Percentiles rank a stretch among this genome's conserved stretches.
These are phyloP conservation scores for Danio choprae DNA, from an alignment of 2,797 vertebrate genomes.

Conservation along the genomic window DNA sequence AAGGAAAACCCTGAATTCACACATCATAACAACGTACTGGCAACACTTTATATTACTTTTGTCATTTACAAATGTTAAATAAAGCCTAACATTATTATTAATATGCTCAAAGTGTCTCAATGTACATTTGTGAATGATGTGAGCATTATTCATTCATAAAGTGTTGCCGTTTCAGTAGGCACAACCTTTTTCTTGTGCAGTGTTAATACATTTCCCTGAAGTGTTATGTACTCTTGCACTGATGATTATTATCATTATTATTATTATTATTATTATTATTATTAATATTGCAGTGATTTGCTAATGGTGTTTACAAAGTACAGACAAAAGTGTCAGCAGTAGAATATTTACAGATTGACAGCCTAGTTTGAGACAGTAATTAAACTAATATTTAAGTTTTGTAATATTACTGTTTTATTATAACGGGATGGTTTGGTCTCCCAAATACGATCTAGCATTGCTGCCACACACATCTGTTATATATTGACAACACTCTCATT, in stretches of 20 bases:
- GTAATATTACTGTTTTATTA: not conserved
- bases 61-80: not conserved
- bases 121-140: too few species aligned
- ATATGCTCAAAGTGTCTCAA: too few species aligned
- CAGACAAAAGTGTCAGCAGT: not conserved
- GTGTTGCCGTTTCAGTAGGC: not conserved
- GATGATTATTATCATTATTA: not conserved
- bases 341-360: not conserved
- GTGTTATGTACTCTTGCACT: not conserved
- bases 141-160: too few species aligned
- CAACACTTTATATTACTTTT: not conserved
- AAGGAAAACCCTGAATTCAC: constrained; percentile 6
- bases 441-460: too few species aligned
- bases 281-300: not conserved
- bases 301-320: not conserved
- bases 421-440: not conserved
- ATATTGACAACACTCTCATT: too few species aligned
- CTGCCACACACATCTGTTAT: too few species aligned
- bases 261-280: not conserved
- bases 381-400: not conserved
- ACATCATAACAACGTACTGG: not conserved
- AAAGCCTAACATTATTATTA: not conserved
- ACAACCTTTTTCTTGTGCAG: not conserved
- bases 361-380: not conserved
- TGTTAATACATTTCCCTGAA: not conserved